Evolutionary conservation across 2,888 invertebrate genomes (phyloP), one percentile per base, ranked within the genome.

Genomic region (Callyntrura guangdongensis): DNA sequence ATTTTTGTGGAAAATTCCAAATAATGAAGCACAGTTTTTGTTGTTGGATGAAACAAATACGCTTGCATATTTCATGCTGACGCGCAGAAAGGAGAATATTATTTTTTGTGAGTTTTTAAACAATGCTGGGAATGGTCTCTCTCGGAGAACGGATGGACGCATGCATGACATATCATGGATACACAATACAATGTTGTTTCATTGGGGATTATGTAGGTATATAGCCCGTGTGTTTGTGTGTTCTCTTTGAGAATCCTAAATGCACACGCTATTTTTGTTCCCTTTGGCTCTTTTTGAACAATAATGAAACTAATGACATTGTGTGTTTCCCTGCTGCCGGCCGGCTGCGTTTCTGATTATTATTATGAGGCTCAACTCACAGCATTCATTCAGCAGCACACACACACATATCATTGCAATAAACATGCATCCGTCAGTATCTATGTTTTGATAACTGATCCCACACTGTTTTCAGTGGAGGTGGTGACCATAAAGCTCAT

Each of bases 301-400:
- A 84, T 84, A 88, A 88, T 88, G 88, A 82, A 82, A 56, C 87
- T 87, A 87, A 88, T 88, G 88, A 83, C 88, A 88, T 82, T 56
- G 67, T 72, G 59, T 79, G 45, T 64, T 45, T 77, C 77, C 74
- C 86, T 86, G 61, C 86, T 86, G 74, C 86, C 86, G 86, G 86
- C 86, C 86, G 86, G 86, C 86, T 84, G 82, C 45, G 64, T 64
- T 82, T 45, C 82, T 82, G 82, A 64, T 81, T 81, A 45, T n/a
- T 36, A 61, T 64, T 64, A 82, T 82, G 64, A 12, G n/a, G 56
- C 56, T 82, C 47, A n/a, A n/a, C n/a, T n/a, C n/a, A n/a, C n/a
- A 36, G 53, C 61, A 82, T 81, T 81, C 59, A 79, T 53, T 3
- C 14, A 56, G 64, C 82, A 61, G 20, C 53, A 69, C 67, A 84